Base-by-base conservation (phyloP, 2,797 vertebrate species). In the Premnoplex brunnescens region DNA sequence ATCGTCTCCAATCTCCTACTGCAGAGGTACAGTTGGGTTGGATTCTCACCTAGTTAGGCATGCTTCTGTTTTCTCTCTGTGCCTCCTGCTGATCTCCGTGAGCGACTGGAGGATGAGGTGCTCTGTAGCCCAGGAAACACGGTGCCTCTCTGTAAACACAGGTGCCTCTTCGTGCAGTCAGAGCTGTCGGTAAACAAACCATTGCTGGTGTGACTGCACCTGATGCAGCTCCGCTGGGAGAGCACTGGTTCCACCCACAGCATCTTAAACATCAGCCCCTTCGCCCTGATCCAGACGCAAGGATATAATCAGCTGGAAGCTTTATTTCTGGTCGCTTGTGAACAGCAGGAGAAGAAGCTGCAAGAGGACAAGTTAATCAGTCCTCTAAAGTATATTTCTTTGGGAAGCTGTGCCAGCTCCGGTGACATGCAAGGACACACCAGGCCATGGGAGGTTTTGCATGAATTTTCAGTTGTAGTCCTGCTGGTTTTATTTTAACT, bases 401-500 rank as follows among this genome's bases (percentile, higher is more conserved):
- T 80, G 56, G 73, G 49, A 41, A 84, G 85, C 73, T 64, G 4
- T 78, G 72, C 79, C 60, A 58, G 92, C 82, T 88, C 76, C 79
- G 74, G 76, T 85, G 91, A 91, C 95, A 86, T 56, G 84, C 48
- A 86, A 89, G 88, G 92, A 92, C 76, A 52, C 85, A 85, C 37
- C 63, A 74, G 75, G 69, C 84, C 52, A 44, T 16, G 32, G 89
- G 76, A 85, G 56, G 34, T 80, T 83, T 85, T 67, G 60, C 88
- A 62, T 78, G 88, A 48, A 73, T 92, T 88, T 81, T 76, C 73
- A 55, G n/a, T 58, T 68, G 48, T 75, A 81, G 55, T 54, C 58
- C 37, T 58, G 71, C 85, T 95, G 89, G 34, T 39, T 96, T 94
- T 75, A 55, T 81, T 95, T 95, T 93, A 96, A 90, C 83, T 93